Percentiles rank a stretch among this genome's conserved stretches.
Evolutionary conservation across 2,113 vertebrate genomes (phyloP).

Genomic region (Otis tarda): DNA sequence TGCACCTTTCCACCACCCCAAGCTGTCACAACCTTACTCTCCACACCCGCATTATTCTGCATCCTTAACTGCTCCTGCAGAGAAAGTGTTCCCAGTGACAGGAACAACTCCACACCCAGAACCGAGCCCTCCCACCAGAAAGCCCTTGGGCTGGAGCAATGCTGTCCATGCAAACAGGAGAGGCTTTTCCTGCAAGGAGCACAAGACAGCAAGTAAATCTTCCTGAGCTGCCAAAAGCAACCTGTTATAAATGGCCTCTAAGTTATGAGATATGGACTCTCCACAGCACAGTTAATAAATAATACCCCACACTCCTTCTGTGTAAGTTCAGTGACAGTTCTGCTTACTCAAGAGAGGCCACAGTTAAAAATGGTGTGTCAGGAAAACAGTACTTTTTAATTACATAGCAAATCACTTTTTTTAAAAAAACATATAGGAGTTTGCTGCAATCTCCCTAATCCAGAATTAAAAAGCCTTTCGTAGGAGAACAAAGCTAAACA

Average conservation of each 20-base stretch:
- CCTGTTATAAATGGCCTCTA: constrained; percentile 24
- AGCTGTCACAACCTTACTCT: not conserved
- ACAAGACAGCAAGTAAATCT: constrained; percentile 25
- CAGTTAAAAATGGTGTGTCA: not conserved
- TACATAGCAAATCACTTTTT: not conserved
- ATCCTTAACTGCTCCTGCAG: not conserved
- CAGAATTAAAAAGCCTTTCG: not conserved
- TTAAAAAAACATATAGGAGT: not conserved
- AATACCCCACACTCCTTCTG: not conserved
- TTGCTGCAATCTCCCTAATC: not conserved
- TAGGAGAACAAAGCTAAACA: not conserved
- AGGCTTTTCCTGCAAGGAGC: not conserved
- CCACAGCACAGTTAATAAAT: constrained; percentile 5
- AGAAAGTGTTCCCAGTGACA: not conserved
- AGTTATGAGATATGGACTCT: constrained; percentile 8
- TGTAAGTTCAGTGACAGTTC: not conserved
- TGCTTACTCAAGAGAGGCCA: not conserved
- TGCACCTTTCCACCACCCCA: not conserved
- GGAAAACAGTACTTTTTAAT: constrained; percentile 10
- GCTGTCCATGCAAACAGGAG: not conserved
- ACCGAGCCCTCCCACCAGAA: not conserved
- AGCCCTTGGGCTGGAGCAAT: not conserved
- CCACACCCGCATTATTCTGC: not conserved
- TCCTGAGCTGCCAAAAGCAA: not conserved
- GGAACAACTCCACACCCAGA: not conserved